Percentiles rank a stretch among this genome's conserved stretches.
phyloP scores from a whole-genome alignment of 2,797 vertebrate species.

The Phoebastria nigripes region DNA sequence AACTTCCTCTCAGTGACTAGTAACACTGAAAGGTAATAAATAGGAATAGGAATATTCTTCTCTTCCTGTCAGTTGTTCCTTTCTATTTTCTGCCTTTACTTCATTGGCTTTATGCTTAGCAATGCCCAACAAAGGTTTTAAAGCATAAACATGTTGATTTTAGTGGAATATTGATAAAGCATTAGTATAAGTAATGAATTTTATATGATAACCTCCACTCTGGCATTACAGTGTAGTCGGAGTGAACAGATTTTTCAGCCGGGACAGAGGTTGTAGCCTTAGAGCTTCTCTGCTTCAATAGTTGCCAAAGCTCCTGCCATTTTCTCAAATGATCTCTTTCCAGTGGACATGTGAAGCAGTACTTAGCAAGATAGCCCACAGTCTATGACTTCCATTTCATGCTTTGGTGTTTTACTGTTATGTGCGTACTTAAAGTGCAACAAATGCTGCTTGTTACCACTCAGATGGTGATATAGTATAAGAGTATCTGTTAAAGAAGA shows the following conservation, averaged over 20 bases:
- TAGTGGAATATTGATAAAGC: neutral
- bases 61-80: neutral
- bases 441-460: neutral
- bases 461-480: neutral
- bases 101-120: neutral
- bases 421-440: neutral
- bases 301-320: neutral
- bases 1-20: neutral
- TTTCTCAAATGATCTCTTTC: neutral
- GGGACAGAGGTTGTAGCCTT: neutral
- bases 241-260: neutral
- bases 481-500: neutral
- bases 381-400: conserved; percentile 2
- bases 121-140: neutral
- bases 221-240: accelerated
- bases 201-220: neutral
- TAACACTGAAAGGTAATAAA: neutral
- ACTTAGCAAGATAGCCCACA: neutral
- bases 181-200: neutral
- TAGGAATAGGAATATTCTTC: neutral
- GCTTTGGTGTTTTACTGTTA: neutral
- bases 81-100: neutral
- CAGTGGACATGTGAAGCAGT: neutral
- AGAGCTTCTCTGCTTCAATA: neutral
- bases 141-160: neutral